Percentiles rank a stretch among this genome's conserved stretches.
These are phyloP conservation scores for Rhombomys opimus DNA, from an alignment of 2,113 vertebrate genomes.

Conservation along the genomic window DNA sequence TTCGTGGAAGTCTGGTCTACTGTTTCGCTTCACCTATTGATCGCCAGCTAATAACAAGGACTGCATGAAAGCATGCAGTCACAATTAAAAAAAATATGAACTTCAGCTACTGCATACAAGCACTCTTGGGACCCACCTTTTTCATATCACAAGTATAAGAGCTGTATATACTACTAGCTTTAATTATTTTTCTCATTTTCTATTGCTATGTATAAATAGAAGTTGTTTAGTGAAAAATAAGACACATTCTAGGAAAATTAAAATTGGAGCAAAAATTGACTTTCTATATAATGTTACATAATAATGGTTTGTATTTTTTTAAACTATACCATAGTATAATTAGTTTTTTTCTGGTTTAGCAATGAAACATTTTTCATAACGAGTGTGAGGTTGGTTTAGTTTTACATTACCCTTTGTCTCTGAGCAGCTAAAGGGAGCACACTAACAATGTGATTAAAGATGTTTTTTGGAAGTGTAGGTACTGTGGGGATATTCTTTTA, in stretches of 20 bases:
- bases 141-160: conserved; percentile 1
- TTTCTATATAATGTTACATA: conserved; percentile 55
- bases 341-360: conserved; percentile 60
- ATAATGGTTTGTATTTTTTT: conserved; percentile 69
- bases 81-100: not conserved
- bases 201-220: not conserved
- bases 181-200: conserved; percentile 26
- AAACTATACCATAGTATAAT: conserved; percentile 70
- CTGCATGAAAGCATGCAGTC: not conserved
- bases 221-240: not conserved
- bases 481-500: conserved; percentile 48
- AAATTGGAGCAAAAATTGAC: conserved; percentile 31
- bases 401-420: conserved; percentile 67
- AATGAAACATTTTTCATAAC: conserved; percentile 68
- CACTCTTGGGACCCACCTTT: not conserved
- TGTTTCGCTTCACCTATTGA: not conserved
- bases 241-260: not conserved
- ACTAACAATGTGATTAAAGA: conserved; percentile 48
- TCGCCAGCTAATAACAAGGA: not conserved
- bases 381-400: conserved; percentile 57
- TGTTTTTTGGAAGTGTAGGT: conserved; percentile 15
- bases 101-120: not conserved
- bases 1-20: conserved; percentile 4
- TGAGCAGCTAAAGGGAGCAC: conserved; percentile 68
- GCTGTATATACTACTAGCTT: conserved; percentile 8